These are phyloP conservation scores for Synchiropus splendidus DNA, from an alignment of 2,113 vertebrate species.

Conservation along the genomic window DNA sequence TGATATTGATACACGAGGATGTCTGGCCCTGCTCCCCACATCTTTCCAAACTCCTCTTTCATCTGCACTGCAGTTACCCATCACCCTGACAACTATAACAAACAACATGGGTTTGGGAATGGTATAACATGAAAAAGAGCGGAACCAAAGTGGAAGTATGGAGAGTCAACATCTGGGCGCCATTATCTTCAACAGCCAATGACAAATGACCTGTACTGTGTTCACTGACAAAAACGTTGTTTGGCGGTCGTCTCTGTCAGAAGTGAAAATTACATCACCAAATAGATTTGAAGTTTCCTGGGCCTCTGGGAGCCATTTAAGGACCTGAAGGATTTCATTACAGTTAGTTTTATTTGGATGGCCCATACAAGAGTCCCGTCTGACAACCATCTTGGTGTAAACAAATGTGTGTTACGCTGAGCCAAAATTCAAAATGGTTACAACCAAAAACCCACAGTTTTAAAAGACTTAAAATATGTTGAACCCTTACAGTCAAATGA, in stretches of 20 bases:
- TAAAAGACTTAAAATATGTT: no score
- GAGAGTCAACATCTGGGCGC: conserved; percentile 31
- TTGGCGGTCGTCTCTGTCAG: conserved; percentile 16
- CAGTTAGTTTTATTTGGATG: conserved; percentile 1
- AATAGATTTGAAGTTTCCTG: conserved; percentile 16
- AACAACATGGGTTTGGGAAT: conserved; percentile 26
- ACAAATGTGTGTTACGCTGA: no score
- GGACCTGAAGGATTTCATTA: conserved; percentile 4
- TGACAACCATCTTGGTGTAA: no score
- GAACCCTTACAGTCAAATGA: no score
- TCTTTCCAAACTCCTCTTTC: conserved; percentile 8
- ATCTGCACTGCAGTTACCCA: conserved; percentile 10
- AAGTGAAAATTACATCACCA: conserved; percentile 34
- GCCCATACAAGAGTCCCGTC: background rate
- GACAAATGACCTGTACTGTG: conserved; percentile 31
- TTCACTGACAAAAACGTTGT: conserved; percentile 8
- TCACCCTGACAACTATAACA: conserved; percentile 29
- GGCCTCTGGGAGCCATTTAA: conserved; percentile 6
- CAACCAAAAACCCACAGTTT: no score
- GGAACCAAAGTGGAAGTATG: conserved; percentile 5
- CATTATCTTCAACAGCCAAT: conserved; percentile 24
- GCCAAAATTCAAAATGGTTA: no score
- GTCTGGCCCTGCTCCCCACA: no score
- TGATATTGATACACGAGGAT: no score
- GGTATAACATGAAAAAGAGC: conserved; percentile 19